These are phyloP conservation scores for Characodon lateralis DNA, from an alignment of 2,797 vertebrate genomes.

Conservation along the genomic window DNA sequence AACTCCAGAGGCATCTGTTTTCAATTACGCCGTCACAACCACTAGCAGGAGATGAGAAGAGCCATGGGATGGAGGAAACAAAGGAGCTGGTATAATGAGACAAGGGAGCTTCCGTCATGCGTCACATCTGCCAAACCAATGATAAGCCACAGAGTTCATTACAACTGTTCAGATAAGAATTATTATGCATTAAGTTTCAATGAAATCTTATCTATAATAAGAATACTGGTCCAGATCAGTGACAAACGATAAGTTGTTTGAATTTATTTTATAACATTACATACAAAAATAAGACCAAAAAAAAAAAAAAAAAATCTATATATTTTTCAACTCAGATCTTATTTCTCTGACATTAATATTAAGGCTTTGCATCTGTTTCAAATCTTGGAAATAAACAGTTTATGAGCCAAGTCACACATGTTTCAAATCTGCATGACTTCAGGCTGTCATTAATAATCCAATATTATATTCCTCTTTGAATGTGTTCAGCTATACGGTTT, in stretches of 20 bases:
- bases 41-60: constrained; percentile 24
- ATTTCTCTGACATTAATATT: not conserved
- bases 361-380: not conserved
- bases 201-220: constrained; percentile 24
- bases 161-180: constrained; percentile 22
- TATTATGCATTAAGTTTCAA: constrained; percentile 21
- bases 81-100: constrained; percentile 32
- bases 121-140: constrained; percentile 24
- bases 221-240: not conserved
- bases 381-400: not conserved
- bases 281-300: not conserved
- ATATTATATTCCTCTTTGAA: not conserved
- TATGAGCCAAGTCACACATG: not conserved
- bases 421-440: not conserved
- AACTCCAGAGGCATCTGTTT: constrained; percentile 64
- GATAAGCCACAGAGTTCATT: constrained; percentile 18
- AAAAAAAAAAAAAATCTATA: not conserved
- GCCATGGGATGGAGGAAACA: constrained; percentile 23
- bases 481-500: too few relatives aligned
- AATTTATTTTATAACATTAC: not conserved
- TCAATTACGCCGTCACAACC: constrained; percentile 45
- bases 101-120: constrained; percentile 19
- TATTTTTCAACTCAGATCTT: not conserved
- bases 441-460: not conserved
- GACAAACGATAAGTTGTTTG: constrained; percentile 2